Evolutionary conservation across 2,113 vertebrate genomes (phyloP).

Genomic region (Sturnus vulgaris): DNA sequence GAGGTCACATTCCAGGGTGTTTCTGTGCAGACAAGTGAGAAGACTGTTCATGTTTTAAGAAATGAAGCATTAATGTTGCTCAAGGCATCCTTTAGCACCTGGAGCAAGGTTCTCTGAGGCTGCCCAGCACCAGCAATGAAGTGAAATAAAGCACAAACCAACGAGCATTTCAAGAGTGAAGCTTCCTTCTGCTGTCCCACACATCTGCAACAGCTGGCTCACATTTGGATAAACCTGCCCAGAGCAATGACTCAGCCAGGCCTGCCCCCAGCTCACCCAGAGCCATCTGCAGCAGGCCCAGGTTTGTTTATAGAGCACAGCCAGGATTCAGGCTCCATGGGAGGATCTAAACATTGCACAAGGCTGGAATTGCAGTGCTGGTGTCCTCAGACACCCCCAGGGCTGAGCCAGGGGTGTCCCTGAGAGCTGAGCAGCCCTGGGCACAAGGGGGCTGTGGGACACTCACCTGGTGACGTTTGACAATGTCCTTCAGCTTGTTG

Average conservation of each 20-base stretch:
- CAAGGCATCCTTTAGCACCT: not conserved
- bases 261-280: not conserved
- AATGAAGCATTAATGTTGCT: not conserved
- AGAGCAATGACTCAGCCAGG: accelerated
- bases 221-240: not conserved
- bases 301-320: not conserved
- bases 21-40: not conserved
- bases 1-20: not conserved
- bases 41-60: not conserved
- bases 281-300: not conserved
- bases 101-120: not conserved
- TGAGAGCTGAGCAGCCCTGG: not conserved
- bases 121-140: not conserved
- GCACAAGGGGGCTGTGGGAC: not conserved
- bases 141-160: not conserved
- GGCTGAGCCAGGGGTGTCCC: not conserved
- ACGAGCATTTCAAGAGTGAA: accelerated
- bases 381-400: not conserved
- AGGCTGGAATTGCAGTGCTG: not conserved
- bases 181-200: not conserved
- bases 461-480: conserved; percentile 96
- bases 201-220: not conserved
- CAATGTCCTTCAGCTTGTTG: conserved; percentile 93
- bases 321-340: accelerated
- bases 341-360: not conserved